Conservation (phyloP, 2,113 vertebrate genomes). For the Sylvicapra grimmia region DNA sequence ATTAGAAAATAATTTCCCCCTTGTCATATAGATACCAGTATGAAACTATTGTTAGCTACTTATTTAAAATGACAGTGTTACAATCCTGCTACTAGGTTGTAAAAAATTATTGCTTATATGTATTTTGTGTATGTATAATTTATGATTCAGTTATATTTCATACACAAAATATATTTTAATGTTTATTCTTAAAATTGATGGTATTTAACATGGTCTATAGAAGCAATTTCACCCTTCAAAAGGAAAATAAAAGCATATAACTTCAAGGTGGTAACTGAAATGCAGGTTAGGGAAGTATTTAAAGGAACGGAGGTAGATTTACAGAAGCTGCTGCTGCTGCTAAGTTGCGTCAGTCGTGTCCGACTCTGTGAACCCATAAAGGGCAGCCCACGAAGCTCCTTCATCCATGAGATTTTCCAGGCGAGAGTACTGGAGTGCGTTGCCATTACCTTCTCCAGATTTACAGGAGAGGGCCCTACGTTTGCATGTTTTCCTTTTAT, state of each 20-base stretch:
- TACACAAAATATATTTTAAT: not conserved
- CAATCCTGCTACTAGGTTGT: not conserved
- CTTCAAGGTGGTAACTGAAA: conserved; percentile 5
- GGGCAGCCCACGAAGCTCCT: not conserved
- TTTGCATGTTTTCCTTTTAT: not conserved
- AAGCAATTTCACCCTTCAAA: not conserved
- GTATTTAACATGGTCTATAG: not conserved
- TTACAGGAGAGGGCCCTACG: not conserved
- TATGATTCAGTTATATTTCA: conserved; percentile 26
- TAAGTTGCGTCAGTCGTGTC: not conserved
- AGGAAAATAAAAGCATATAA: conserved; percentile 16
- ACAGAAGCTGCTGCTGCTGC: not conserved
- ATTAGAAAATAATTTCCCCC: not conserved
- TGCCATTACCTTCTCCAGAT: not conserved
- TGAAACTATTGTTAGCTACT: conserved; percentile 10
- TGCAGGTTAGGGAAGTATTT: not conserved
- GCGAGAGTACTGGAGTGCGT: rapidly evolving
- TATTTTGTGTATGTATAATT: conserved; percentile 23
- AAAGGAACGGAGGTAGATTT: not conserved
- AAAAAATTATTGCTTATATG: not conserved
- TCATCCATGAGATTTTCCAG: not conserved
- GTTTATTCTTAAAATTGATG: conserved; percentile 39
- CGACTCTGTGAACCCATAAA: not conserved
- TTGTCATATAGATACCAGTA: not conserved
- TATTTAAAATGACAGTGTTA: not conserved